phyloP scores from a whole-genome alignment of 2,797 vertebrate species.

The Smutsia temminckii region DNA sequence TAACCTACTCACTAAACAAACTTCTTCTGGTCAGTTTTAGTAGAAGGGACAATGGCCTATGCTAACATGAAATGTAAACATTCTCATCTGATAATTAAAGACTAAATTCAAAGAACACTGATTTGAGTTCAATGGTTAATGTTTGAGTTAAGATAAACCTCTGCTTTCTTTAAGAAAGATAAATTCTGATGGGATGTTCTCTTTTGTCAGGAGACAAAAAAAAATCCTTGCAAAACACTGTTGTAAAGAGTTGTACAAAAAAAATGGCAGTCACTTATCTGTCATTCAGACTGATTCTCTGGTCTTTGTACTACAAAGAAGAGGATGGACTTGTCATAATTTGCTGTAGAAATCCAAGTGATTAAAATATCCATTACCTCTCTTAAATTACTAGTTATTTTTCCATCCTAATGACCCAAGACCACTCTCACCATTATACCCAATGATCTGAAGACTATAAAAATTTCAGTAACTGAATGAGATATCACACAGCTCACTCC shows the following conservation, averaged over 20 bases:
- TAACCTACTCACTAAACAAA: background rate
- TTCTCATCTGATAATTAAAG: background rate
- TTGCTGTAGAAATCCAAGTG: background rate
- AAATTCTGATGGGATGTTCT: background rate
- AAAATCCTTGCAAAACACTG: background rate
- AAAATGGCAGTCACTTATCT: background rate
- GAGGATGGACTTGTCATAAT: background rate
- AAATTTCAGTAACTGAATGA: background rate
- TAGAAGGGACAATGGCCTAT: background rate
- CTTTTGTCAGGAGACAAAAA: background rate
- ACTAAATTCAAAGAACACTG: background rate
- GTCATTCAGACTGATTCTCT: background rate
- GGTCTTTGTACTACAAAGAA: background rate
- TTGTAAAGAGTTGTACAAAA: background rate
- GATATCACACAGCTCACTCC: background rate
- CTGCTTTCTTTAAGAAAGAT: background rate
- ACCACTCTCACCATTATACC: background rate
- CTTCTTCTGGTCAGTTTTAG: background rate
- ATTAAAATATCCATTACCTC: background rate
- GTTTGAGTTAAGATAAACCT: background rate
- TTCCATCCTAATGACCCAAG: background rate
- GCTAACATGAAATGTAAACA: background rate
- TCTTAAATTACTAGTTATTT: constrained; percentile 24
- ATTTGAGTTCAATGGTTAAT: background rate
- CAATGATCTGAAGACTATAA: background rate